Conservation (phyloP, 2,888 invertebrate genomes). For the Brachyopa scutellaris region DNA sequence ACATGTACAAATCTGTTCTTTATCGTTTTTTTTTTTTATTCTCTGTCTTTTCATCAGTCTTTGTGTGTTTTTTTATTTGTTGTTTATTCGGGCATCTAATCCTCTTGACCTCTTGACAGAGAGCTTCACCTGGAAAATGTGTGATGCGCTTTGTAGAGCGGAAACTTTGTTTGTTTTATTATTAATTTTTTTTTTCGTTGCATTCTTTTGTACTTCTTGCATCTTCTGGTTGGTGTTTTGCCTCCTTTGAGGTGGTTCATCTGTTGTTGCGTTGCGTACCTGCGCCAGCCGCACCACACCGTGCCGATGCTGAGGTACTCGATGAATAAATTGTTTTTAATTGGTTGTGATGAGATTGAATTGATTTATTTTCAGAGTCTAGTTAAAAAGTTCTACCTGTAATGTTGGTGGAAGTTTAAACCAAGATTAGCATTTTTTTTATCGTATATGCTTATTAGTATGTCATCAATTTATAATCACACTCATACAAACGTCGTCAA, state of each 20-base stretch:
- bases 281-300: background rate
- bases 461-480: too few relatives aligned
- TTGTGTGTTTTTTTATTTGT: conserved; percentile 19
- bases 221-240: conserved; percentile 13
- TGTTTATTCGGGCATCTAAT: conserved; percentile 56
- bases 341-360: conserved; percentile 25
- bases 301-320: background rate
- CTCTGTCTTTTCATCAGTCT: conserved; percentile 1
- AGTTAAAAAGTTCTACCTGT: too few relatives aligned
- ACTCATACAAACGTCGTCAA: too few relatives aligned
- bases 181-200: conserved; percentile 39
- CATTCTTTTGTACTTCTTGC: conserved; percentile 23
- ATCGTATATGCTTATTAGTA: too few relatives aligned
- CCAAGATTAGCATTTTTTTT: too few relatives aligned
- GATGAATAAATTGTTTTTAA: conserved; percentile 27
- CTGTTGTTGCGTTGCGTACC: background rate
- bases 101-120: conserved; percentile 69
- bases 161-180: conserved; percentile 52
- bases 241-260: conserved; percentile 26
- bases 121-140: conserved; percentile 57
- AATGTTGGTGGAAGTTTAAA: too few relatives aligned
- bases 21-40: conserved; percentile 20
- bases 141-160: conserved; percentile 55
- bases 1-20: conserved; percentile 69
- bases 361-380: background rate